phyloP scores from a whole-genome alignment of 1,140 invertebrate species.

The Heliconius hewitsoni region DNA sequence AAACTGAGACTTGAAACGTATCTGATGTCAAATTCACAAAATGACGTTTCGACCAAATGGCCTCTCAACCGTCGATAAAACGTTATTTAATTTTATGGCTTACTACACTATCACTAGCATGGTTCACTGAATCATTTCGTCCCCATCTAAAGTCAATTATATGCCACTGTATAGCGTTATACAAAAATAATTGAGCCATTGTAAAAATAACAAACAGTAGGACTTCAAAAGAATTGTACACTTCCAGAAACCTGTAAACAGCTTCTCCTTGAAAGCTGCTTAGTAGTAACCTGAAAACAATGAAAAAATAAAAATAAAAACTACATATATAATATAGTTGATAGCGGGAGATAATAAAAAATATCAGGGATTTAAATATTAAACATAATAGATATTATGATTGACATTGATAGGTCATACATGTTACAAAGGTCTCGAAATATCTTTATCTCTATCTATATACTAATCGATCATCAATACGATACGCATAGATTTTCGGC shows the following conservation, averaged over 20 bases:
- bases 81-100: neutral
- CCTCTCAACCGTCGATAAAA: neutral
- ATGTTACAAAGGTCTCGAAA: no score
- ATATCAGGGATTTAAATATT: neutral
- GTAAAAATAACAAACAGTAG: slow-evolving; percentile 33
- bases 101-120: neutral
- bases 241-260: slow-evolving; percentile 44
- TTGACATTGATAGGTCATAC: no score
- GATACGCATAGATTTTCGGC: no score
- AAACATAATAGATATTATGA: no score
- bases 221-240: slow-evolving; percentile 26
- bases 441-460: no score
- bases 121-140: neutral
- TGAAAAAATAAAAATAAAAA: slow-evolving; percentile 10
- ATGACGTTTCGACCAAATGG: no score
- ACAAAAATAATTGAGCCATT: slow-evolving; percentile 34
- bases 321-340: neutral
- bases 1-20: no score
- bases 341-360: neutral
- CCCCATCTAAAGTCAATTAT: slow-evolving; percentile 46
- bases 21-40: no score
- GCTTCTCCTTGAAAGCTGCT: slow-evolving; percentile 37
- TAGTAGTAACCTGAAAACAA: slow-evolving; percentile 41
- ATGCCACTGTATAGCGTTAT: slow-evolving; percentile 46
- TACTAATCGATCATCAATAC: no score